These are phyloP conservation scores for Cynaeus angustus DNA, from an alignment of 2,888 invertebrate genomes.

Conservation along the genomic window DNA sequence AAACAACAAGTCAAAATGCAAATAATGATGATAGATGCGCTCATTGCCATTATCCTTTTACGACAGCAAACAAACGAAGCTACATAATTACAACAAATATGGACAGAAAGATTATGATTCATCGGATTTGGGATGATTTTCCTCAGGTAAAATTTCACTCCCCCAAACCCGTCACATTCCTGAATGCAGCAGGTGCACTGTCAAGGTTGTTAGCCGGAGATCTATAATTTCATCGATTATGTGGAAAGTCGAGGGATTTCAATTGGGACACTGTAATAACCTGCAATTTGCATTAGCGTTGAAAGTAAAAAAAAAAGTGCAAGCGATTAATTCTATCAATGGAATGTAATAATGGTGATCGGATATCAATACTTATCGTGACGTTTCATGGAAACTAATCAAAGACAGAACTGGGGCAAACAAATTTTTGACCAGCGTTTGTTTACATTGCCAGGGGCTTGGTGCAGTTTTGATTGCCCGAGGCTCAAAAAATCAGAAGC, in stretches of 20 bases:
- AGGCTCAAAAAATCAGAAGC: too few species aligned
- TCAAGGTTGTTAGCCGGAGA: background rate
- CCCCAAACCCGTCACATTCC: background rate
- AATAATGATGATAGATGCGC: too few species aligned
- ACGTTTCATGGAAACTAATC: background rate
- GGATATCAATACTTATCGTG: background rate
- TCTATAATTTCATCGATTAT: conserved; percentile 4
- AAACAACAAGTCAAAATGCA: too few species aligned
- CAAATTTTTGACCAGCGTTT: too few species aligned
- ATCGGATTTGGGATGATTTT: background rate
- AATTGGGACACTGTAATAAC: background rate
- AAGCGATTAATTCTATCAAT: background rate
- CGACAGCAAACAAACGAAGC: too few species aligned
- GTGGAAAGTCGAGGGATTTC: background rate
- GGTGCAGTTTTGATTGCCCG: too few species aligned
- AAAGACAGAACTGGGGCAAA: too few species aligned
- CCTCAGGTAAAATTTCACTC: background rate
- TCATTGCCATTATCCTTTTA: too few species aligned
- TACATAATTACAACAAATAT: too few species aligned
- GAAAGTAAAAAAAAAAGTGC: background rate
- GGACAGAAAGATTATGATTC: background rate
- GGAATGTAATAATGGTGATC: background rate
- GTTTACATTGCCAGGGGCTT: too few species aligned
- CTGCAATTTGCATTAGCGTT: background rate
- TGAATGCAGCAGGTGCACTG: background rate